Percentiles rank a stretch among this genome's conserved stretches.
Evolutionary conservation across 2,797 vertebrate species (phyloP).

Genomic region (Fistularia commersonii): DNA sequence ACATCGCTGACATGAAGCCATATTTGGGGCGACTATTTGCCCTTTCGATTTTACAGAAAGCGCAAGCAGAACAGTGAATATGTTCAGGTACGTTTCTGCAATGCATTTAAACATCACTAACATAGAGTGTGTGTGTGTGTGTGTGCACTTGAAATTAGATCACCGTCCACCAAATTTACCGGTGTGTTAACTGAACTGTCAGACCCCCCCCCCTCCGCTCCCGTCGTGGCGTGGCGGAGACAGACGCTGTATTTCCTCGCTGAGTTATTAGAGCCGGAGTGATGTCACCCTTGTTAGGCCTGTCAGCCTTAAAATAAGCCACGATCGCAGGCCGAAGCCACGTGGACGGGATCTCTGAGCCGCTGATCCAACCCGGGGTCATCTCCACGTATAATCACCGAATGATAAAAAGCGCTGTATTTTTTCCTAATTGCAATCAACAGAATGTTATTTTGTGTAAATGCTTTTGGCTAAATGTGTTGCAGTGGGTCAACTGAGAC

Average conservation of each 20-base stretch:
- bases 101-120: slow-evolving; percentile 21
- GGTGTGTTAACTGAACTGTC: slow-evolving; percentile 68
- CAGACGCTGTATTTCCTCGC: slow-evolving; percentile 71
- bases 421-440: slow-evolving; percentile 51
- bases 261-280: slow-evolving; percentile 69
- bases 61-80: slow-evolving; percentile 30
- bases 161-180: slow-evolving; percentile 77
- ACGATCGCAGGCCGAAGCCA: slow-evolving; percentile 54
- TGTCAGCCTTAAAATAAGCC: slow-evolving; percentile 73
- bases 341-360: slow-evolving; percentile 30
- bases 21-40: slow-evolving; percentile 9
- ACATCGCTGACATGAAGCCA: slow-evolving; percentile 34
- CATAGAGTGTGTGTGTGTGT: slow-evolving; percentile 12
- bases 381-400: slow-evolving; percentile 28
- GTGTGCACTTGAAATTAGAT: slow-evolving; percentile 64
- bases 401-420: slow-evolving; percentile 33
- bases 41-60: slow-evolving; percentile 30
- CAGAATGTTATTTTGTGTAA: slow-evolving; percentile 25
- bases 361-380: slow-evolving; percentile 20
- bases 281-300: slow-evolving; percentile 75
- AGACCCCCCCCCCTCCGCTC: slow-evolving; percentile 58
- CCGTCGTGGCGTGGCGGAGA: slow-evolving; percentile 49
- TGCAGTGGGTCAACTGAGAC: slow-evolving; percentile 11
- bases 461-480: slow-evolving; percentile 17
- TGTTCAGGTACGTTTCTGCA: slow-evolving; percentile 31